A percentile compares a stretch with the other conserved stretches of the same genome.
These are phyloP conservation scores for Ispidina picta DNA, from an alignment of 2,797 vertebrate species.

Conservation along the genomic window DNA sequence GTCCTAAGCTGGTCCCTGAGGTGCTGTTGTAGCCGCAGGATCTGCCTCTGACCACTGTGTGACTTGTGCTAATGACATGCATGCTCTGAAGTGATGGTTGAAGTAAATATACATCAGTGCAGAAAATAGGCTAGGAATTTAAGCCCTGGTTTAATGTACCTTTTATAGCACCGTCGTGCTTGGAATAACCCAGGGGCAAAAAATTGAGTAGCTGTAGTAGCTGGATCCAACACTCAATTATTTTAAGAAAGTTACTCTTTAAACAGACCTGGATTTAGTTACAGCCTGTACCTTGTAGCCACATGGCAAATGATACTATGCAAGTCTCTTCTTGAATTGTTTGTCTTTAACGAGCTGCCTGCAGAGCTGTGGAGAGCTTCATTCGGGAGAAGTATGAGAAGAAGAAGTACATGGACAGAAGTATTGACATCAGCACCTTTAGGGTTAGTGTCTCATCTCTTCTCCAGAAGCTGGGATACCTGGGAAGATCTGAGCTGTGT, in stretches of 20 bases:
- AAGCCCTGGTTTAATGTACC: not conserved
- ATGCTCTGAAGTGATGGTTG: not conserved
- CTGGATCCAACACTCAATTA: not conserved
- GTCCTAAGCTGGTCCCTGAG: not conserved
- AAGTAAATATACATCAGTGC: not conserved
- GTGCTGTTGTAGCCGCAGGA: not conserved
- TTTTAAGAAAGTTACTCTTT: constrained; percentile 29
- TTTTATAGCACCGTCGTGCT: not conserved
- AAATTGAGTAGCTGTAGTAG: not conserved
- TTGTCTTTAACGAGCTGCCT: constrained; percentile 75
- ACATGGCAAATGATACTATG: not conserved
- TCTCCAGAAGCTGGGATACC: not conserved
- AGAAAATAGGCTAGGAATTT: not conserved
- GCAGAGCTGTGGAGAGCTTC: constrained; percentile 90
- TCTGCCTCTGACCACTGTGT: not conserved
- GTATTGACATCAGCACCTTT: constrained; percentile 89
- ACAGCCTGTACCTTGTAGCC: constrained; percentile 26
- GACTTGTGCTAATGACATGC: not conserved
- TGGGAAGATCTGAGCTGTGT: not conserved
- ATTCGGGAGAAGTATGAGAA: constrained; percentile 98
- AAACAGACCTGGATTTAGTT: constrained; percentile 2
- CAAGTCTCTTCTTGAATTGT: not conserved
- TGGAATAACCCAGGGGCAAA: not conserved
- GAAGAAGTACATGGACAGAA: constrained; percentile 97
- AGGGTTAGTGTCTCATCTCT: constrained; percentile 81